Percentiles rank a stretch among this genome's conserved stretches.
These are phyloP conservation scores for Euphysa ruthae DNA, from an alignment of 30 jellyfish, hydroid and myxozoan species.

Conservation along the genomic window DNA sequence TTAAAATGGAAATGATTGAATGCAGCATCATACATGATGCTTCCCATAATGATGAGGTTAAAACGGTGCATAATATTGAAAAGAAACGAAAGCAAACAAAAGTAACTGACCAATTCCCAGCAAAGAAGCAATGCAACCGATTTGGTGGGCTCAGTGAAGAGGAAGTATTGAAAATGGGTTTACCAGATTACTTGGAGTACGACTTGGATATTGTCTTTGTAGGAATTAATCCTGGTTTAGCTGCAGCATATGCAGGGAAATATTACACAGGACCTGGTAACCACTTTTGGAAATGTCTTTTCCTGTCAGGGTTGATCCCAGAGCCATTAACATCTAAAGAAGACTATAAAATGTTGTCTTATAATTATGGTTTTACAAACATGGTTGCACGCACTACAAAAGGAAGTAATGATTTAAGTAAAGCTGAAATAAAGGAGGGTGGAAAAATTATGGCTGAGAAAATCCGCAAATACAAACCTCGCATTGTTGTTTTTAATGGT, in stretches of 20 bases:
- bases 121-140: slow-evolving; percentile 6
- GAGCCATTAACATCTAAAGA: slow-evolving; percentile 14
- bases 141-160: slow-evolving; percentile 29
- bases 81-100: slow-evolving; percentile 20
- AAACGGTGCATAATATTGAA: no score
- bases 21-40: no score
- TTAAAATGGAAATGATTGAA: no score
- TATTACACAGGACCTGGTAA: slow-evolving; percentile 43
- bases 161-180: slow-evolving; percentile 27
- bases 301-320: slow-evolving; percentile 20
- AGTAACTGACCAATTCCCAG: slow-evolving; percentile 21
- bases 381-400: slow-evolving; percentile 39
- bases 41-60: no score
- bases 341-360: slow-evolving; percentile 7
- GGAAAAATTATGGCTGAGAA: slow-evolving; percentile 21
- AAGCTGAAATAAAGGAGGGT: slow-evolving; percentile 17
- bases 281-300: slow-evolving; percentile 35
- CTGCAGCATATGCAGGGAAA: slow-evolving; percentile 36
- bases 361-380: slow-evolving; percentile 25
- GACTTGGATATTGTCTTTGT: slow-evolving; percentile 30
- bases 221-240: slow-evolving; percentile 36
- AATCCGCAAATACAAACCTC: slow-evolving; percentile 4
- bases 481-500: slow-evolving; percentile 37
- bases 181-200: slow-evolving; percentile 19
- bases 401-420: slow-evolving; percentile 31